A percentile compares a stretch with the other conserved stretches of the same genome.
Evolutionary conservation across 2,797 vertebrate species (phyloP).

Genomic region (Bufotes viridis): DNA sequence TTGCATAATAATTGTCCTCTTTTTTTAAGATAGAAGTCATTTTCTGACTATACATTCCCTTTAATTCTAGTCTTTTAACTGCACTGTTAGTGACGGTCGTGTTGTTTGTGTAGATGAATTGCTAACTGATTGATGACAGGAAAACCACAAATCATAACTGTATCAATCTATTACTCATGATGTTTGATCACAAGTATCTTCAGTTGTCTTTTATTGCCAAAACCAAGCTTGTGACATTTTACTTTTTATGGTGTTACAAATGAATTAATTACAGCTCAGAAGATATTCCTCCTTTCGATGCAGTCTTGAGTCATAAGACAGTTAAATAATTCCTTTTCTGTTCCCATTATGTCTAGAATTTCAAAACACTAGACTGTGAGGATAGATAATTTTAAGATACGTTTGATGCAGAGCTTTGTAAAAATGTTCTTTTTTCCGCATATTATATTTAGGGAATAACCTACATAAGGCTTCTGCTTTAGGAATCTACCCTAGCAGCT

Average conservation of each 20-base stretch:
- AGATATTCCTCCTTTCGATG: neutral
- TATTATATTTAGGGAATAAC: neutral
- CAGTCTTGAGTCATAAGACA: slow-evolving; percentile 14
- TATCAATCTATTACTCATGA: neutral
- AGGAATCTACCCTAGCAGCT: neutral
- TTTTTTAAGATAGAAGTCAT: too few species aligned
- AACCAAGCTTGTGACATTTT: slow-evolving; percentile 5
- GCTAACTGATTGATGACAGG: slow-evolving; percentile 2
- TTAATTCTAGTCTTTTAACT: too few species aligned
- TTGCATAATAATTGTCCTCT: too few species aligned
- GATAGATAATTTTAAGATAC: neutral
- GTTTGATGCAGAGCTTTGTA: too few species aligned
- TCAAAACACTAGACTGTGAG: neutral
- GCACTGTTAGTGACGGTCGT: neutral
- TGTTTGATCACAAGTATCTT: neutral
- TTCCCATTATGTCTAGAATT: neutral
- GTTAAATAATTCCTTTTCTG: neutral
- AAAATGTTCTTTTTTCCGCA: too few species aligned
- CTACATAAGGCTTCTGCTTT: neutral
- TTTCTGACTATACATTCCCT: too few species aligned
- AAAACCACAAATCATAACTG: slow-evolving; percentile 21
- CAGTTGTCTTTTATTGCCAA: neutral
- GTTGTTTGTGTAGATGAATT: neutral
- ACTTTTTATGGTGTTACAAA: slow-evolving; percentile 16
- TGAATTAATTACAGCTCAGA: slow-evolving; percentile 9